phyloP scores from a whole-genome alignment of 2,888 invertebrate species.

The Nemurella pictetii region DNA sequence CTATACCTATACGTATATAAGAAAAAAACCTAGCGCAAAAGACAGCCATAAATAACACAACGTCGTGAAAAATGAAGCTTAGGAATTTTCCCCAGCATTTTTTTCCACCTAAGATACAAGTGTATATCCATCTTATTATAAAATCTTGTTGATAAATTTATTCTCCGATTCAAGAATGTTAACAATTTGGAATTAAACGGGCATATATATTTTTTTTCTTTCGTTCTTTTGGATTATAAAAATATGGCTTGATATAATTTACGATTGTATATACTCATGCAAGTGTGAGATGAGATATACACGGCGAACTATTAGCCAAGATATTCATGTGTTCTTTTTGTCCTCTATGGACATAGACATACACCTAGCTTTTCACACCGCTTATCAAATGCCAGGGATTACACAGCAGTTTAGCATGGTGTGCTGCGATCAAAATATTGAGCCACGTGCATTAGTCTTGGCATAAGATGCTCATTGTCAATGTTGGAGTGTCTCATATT shows the following conservation, averaged over 20 bases:
- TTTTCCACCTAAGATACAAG: not conserved
- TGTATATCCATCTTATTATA: not conserved
- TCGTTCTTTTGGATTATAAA: not conserved
- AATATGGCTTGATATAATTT: not conserved
- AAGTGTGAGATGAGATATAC: too few relatives aligned
- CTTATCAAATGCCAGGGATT: not conserved
- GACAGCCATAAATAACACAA: slow-evolving; percentile 38
- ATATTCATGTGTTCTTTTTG: not conserved
- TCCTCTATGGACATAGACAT: not conserved
- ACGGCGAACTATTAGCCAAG: not conserved
- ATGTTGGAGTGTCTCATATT: too few relatives aligned
- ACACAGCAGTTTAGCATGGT: not conserved
- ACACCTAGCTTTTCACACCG: not conserved
- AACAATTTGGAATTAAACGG: not conserved
- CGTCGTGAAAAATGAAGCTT: slow-evolving; percentile 38
- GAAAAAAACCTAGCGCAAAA: slow-evolving; percentile 32
- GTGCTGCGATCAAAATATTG: not conserved
- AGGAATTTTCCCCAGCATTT: slow-evolving; percentile 27
- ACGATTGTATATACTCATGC: not conserved
- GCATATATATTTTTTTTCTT: not conserved
- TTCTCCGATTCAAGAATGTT: not conserved
- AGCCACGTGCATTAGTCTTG: not conserved
- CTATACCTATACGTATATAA: too few relatives aligned
- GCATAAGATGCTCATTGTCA: too few relatives aligned
- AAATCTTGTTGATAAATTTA: not conserved